These are phyloP conservation scores for Cataglyphis hispanica DNA, from an alignment of 1,140 invertebrate species.

Conservation along the genomic window DNA sequence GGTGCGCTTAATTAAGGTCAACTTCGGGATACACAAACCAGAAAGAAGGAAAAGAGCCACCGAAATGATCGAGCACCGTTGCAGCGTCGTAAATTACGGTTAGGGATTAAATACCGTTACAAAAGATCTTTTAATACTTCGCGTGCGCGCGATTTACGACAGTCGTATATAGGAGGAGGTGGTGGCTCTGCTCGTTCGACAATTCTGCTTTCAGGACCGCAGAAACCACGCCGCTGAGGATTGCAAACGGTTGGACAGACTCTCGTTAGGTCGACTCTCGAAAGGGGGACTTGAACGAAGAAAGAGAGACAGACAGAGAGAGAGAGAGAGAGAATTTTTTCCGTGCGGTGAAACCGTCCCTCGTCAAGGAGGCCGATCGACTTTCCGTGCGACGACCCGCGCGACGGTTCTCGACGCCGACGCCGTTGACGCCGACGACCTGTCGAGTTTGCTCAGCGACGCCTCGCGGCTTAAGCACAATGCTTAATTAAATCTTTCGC, in stretches of 20 bases:
- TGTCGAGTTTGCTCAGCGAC: slow-evolving; percentile 13
- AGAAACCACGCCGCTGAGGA: slow-evolving; percentile 1
- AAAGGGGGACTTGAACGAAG: slow-evolving; percentile 61
- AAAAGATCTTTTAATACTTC: slow-evolving; percentile 49
- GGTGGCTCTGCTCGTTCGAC: background rate
- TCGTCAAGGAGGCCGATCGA: slow-evolving; percentile 63
- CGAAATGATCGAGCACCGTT: slow-evolving; percentile 45
- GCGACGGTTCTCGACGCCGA: slow-evolving; percentile 21
- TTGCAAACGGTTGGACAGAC: slow-evolving; percentile 33
- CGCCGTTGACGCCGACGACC: slow-evolving; percentile 37
- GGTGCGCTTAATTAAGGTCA: slow-evolving; percentile 44
- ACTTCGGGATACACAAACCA: background rate
- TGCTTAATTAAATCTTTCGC: slow-evolving; percentile 46
- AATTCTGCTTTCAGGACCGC: slow-evolving; percentile 43
- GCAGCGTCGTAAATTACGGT: slow-evolving; percentile 55
- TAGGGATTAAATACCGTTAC: slow-evolving; percentile 57
- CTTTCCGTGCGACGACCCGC: slow-evolving; percentile 72
- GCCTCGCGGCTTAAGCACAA: slow-evolving; percentile 17
- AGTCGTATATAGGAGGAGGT: background rate
- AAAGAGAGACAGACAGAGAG: background rate
- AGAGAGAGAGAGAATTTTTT: slow-evolving; percentile 65
- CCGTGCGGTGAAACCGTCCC: slow-evolving; percentile 69
- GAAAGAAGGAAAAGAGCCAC: slow-evolving; percentile 17
- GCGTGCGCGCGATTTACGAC: slow-evolving; percentile 45
- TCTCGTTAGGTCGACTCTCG: slow-evolving; percentile 28